Evolutionary conservation across 37 sponge, comb jelly and placozoan species (phyloP).

Genomic region (Bolinopsis microptera): DNA sequence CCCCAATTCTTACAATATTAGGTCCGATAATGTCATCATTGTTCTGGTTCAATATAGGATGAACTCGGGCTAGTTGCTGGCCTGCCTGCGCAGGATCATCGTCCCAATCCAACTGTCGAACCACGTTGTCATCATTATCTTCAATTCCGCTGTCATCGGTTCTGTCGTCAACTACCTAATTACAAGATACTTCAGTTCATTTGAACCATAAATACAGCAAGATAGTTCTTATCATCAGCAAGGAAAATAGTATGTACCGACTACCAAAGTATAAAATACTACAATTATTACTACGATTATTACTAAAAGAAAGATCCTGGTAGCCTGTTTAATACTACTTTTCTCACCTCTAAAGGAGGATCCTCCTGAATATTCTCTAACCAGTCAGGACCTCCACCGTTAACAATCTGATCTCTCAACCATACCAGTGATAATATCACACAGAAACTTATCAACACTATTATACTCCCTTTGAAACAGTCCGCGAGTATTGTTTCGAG

Average conservation of each 20-base stretch:
- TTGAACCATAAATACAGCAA: no score
- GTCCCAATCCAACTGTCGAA: not conserved
- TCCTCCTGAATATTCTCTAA: slow-evolving; percentile 69
- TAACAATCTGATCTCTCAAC: slow-evolving; percentile 86
- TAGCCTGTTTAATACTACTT: no score
- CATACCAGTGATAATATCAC: slow-evolving; percentile 85
- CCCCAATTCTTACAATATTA: slow-evolving; percentile 14
- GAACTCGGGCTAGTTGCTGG: not conserved
- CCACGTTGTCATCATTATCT: slow-evolving; percentile 28
- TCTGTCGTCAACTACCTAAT: not conserved
- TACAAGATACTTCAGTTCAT: no score
- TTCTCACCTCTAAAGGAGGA: slow-evolving; percentile 43
- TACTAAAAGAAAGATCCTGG: no score
- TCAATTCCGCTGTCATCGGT: slow-evolving; percentile 22
- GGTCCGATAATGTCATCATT: slow-evolving; percentile 23
- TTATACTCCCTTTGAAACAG: slow-evolving; percentile 75
- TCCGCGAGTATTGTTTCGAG: slow-evolving; percentile 75
- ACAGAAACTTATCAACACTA: slow-evolving; percentile 77
- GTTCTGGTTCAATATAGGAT: not conserved
- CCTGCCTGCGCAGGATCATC: not conserved
- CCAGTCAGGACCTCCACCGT: slow-evolving; percentile 82
- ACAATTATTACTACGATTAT: no score
- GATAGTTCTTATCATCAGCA: no score
- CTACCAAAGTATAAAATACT: no score
- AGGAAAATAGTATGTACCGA: no score